A percentile compares a stretch with the other conserved stretches of the same genome.
These are phyloP conservation scores for Campaea margaritaria DNA, from an alignment of 2,888 invertebrate species.

Conservation along the genomic window DNA sequence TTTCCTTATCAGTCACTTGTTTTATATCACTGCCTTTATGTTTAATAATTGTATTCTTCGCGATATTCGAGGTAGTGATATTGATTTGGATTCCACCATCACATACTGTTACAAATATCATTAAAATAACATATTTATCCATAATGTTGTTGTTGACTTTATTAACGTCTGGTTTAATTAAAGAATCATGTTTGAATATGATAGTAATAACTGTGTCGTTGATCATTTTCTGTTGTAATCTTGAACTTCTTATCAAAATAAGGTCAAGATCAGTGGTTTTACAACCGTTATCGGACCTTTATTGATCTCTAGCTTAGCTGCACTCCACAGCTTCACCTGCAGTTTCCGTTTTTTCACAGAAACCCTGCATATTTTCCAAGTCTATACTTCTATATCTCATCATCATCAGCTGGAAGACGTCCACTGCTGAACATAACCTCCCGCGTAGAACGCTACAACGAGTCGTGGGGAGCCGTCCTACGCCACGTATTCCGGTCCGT, in stretches of 20 bases:
- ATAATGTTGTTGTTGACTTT: conserved; percentile 12
- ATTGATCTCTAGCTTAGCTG: too few species aligned
- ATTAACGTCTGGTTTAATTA: conserved; percentile 17
- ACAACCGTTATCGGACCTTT: too few species aligned
- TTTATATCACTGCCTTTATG: conserved; percentile 56
- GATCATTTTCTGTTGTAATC: conserved; percentile 2
- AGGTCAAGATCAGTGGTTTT: conserved; percentile 18
- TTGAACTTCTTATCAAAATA: conserved; percentile 28
- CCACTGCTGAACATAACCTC: too few species aligned
- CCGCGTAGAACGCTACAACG: too few species aligned
- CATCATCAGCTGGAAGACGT: too few species aligned
- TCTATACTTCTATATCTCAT: too few species aligned
- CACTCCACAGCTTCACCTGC: too few species aligned
- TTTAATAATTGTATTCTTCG: conserved; percentile 44
- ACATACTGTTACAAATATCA: conserved; percentile 33
- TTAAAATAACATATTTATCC: conserved; percentile 8
- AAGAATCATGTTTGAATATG: conserved; percentile 1
- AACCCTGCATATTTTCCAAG: too few species aligned
- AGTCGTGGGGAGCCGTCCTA: too few species aligned
- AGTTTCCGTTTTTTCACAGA: too few species aligned
- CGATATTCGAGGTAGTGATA: conserved; percentile 53
- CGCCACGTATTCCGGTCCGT: too few species aligned
- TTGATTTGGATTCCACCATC: conserved; percentile 55
- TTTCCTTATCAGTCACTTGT: conserved; percentile 59
- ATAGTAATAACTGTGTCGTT: background rate